These are phyloP conservation scores for Galeruca laticollis DNA, from an alignment of 2,888 invertebrate genomes.

Conservation along the genomic window DNA sequence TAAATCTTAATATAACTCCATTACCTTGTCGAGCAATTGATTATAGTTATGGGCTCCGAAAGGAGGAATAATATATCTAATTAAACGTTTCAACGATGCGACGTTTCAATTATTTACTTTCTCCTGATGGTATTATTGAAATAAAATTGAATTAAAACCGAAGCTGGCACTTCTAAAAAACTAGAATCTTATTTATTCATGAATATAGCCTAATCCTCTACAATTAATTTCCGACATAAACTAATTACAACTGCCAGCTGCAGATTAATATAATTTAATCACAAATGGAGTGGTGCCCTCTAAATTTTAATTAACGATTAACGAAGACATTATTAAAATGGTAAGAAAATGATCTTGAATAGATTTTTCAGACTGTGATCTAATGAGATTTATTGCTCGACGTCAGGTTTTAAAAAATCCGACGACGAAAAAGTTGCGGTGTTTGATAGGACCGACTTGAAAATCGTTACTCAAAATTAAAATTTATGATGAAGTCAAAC, in stretches of 20 bases:
- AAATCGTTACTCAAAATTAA: not conserved
- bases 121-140: not conserved
- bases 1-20: too few species aligned
- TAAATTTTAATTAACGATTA: conserved; percentile 36
- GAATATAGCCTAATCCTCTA: conserved; percentile 20
- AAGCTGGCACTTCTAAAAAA: not conserved
- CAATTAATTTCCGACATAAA: conserved; percentile 36
- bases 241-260: conserved; percentile 38
- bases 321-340: conserved; percentile 25
- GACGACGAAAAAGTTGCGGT: conserved; percentile 13
- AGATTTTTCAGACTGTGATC: conserved; percentile 33
- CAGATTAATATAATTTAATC: conserved; percentile 35
- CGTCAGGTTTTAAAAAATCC: conserved; percentile 6
- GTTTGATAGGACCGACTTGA: conserved; percentile 4
- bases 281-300: conserved; percentile 26
- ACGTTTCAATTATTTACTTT: too few species aligned
- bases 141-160: not conserved
- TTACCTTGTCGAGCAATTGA: too few species aligned
- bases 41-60: too few species aligned
- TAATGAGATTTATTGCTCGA: conserved; percentile 33
- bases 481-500: too few species aligned
- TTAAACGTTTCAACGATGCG: too few species aligned
- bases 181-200: conserved; percentile 25
- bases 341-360: conserved; percentile 34
- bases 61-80: too few species aligned